Base-by-base conservation (phyloP, 2,113 vertebrate genomes). In the Campylorhamphus procurvoides region DNA sequence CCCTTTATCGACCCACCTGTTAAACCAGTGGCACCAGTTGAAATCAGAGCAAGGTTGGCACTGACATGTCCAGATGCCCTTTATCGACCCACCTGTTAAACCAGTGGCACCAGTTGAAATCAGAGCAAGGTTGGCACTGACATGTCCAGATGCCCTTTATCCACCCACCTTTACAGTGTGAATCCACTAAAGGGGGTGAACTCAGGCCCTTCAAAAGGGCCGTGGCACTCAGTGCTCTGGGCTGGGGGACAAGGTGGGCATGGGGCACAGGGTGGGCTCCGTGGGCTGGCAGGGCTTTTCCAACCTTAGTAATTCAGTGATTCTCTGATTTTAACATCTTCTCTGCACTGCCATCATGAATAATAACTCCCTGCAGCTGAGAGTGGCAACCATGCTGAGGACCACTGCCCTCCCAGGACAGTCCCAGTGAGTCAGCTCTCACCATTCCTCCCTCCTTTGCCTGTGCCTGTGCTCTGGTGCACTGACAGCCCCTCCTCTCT, bases 251-350 rank as follows among this genome's bases (percentile, higher is more conserved):
- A 40, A 0, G 58, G 11, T 33, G 14, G 31, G 50, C 1, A 13
- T 50, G 0, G 1, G 31, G 0, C 44, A 44, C 66, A 31, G 3
- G 29, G 7, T 1, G 25, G 19, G 2, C 16, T 24, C 0, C 0
- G 3, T 10, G 44, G 13, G 4, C 60, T 4, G 27, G 59, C 2
- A 52, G 37, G 22, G 14, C 50, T 66, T 50, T 52, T 29, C 68
- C 86, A 18, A 0, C 50, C 37, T 23, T 14, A 5, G 0, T 1
- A 9, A 58, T 37, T 16, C 86, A 31, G 1, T 1, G 13, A 9
- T 17, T 15, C 20, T 7, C 39, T 28, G 18, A 15, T 29, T 25
- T 24, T 14, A 37, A 2, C 10, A 16, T 14, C 25, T 35, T 14
- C 25, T 35, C 18, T 25, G 79, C 12, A 6, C 37, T 25, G 4